A percentile compares a stretch with the other conserved stretches of the same genome.
Evolutionary conservation across 2,113 vertebrate species (phyloP).

Genomic region (Astatoreochromis straeleni): DNA sequence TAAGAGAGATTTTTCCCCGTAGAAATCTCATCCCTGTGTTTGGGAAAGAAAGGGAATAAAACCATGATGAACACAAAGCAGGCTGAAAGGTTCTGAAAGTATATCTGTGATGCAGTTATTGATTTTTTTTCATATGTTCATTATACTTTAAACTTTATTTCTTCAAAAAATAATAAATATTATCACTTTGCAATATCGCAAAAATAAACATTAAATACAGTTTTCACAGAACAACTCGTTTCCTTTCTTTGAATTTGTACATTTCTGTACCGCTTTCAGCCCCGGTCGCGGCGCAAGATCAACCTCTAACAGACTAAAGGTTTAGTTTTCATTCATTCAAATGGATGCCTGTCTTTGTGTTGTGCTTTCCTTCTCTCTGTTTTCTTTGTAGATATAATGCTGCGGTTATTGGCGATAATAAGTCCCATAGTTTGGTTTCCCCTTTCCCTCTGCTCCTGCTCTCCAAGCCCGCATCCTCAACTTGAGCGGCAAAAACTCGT

Average conservation of each 20-base stretch:
- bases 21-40: background rate
- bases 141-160: constrained; percentile 16
- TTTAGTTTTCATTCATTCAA: background rate
- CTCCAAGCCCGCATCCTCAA: background rate
- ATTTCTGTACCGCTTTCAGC: constrained; percentile 41
- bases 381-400: background rate
- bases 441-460: background rate
- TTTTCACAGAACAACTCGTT: background rate
- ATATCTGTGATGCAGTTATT: background rate
- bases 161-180: constrained; percentile 53
- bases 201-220: constrained; percentile 38
- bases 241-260: constrained; percentile 1
- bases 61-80: background rate
- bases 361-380: background rate
- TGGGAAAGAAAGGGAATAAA: background rate
- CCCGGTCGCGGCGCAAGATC: background rate
- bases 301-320: background rate
- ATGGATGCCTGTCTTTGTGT: background rate
- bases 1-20: background rate
- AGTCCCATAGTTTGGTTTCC: background rate
- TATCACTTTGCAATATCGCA: background rate
- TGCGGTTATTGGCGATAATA: background rate
- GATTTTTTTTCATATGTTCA: background rate
- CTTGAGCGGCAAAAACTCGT: background rate
- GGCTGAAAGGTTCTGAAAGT: background rate